Conservation (phyloP, 2,888 invertebrate species). For the Sinotaia quadrata region DNA sequence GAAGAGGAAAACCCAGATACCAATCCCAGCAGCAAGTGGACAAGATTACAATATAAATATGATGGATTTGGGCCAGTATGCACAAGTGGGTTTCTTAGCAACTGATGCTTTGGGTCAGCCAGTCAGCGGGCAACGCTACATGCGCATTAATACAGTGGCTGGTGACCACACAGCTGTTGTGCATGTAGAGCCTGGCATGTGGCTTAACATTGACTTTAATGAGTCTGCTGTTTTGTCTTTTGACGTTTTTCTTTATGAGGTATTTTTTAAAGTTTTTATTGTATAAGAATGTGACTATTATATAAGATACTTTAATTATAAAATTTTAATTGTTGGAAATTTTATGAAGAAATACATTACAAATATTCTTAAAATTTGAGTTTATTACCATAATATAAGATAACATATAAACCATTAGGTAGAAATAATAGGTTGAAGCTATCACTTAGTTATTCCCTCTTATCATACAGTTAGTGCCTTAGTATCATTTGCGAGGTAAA, state of each 20-base stretch:
- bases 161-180: constrained; percentile 58
- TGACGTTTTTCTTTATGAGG: constrained; percentile 54
- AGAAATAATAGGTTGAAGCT: too few relatives aligned
- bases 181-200: constrained; percentile 51
- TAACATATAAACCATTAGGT: too few relatives aligned
- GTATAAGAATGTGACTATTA: too few relatives aligned
- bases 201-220: constrained; percentile 56
- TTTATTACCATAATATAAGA: too few relatives aligned
- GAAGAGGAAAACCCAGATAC: constrained; percentile 33
- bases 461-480: too few relatives aligned
- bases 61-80: constrained; percentile 54
- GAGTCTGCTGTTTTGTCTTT: constrained; percentile 51
- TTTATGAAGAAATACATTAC: too few relatives aligned
- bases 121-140: constrained; percentile 32
- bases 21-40: constrained; percentile 44
- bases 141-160: constrained; percentile 42
- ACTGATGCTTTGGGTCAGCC: constrained; percentile 45
- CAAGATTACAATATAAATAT: constrained; percentile 47
- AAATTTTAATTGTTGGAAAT: too few relatives aligned
- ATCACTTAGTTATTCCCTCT: too few relatives aligned
- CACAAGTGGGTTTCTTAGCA: constrained; percentile 55
- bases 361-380: too few relatives aligned
- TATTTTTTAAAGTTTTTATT: constrained; percentile 25
- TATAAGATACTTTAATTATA: neutral
- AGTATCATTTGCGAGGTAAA: too few relatives aligned